Evolutionary conservation across 2,113 vertebrate species (phyloP).

Genomic region (Balaenoptera acutorostrata): DNA sequence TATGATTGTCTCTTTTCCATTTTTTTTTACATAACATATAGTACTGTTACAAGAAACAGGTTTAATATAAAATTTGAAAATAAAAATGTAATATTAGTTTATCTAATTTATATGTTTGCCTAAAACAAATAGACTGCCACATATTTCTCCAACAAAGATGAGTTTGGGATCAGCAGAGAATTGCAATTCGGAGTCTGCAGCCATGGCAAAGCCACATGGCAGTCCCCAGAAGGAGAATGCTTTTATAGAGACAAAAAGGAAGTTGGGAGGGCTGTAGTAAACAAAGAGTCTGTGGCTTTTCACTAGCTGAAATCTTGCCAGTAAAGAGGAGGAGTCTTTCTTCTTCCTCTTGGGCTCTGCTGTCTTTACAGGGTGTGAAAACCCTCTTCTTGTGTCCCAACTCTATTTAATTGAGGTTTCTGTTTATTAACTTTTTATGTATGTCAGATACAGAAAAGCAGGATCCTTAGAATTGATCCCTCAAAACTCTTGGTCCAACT

Average conservation of each 20-base stretch:
- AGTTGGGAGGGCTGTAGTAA: background rate
- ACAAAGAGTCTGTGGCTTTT: background rate
- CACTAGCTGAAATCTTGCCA: background rate
- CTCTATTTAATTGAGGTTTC: background rate
- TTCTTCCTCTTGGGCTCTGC: background rate
- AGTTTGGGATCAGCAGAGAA: background rate
- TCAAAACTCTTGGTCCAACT: background rate
- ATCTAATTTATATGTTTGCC: background rate
- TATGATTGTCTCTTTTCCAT: background rate
- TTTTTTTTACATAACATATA: background rate
- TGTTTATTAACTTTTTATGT: background rate
- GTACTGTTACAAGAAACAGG: background rate
- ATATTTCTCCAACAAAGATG: background rate
- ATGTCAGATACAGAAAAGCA: background rate
- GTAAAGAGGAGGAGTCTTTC: background rate
- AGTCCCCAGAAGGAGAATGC: background rate
- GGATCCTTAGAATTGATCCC: background rate
- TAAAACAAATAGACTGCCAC: background rate
- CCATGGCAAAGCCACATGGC: background rate
- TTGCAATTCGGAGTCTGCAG: fast-evolving
- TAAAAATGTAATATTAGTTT: background rate
- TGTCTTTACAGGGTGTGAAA: background rate
- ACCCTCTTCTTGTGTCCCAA: background rate
- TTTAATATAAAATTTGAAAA: background rate
- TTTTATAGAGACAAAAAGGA: background rate